Base-by-base conservation (phyloP, 2,797 vertebrate species). In the Catharus ustulatus region DNA sequence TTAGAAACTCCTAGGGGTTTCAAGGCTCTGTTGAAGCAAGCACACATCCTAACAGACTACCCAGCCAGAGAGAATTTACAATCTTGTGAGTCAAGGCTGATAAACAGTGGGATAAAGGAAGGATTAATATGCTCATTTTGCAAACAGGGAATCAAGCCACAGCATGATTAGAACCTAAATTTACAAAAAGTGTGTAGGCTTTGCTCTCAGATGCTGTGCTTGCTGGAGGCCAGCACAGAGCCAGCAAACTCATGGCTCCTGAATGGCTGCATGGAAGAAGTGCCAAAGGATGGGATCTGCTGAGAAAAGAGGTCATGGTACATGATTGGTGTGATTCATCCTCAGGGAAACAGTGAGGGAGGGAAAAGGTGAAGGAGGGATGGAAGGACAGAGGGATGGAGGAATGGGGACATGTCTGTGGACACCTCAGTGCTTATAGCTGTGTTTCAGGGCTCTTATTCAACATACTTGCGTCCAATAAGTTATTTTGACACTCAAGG, bases 111-210 rank as follows among this genome's bases (percentile, higher is more conserved):
- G 92, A 81, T 93, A 94, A 94, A 91, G 55, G 59, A 82, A 73
- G 83, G 71, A 93, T 96, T 96, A 86, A 88, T 84, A 85, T 34
- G 22, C 71, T 95, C 64, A 61, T 93, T 96, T 95, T 86, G 45
- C 63, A 90, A 92, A 71, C 42, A 81, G 19, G 20, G 66, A 88
- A 78, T 72, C 42, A 80, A 96, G 69, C 63, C 87, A 77, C 34
- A 54, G 34, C 3, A 26, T 55, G 63, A 91, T 86, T 90, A 64
- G 58, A 67, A 73, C 74, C 80, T 79, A 59, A 79, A 93, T 88
- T 86, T 84, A 57, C 42, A 59, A 73, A 86, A 82, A 63, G 23
- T 20, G 32, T 61, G 21, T 26, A 82, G 45, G 55, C 40, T 86
- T 81, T 89, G 26, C 57, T 87, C 32, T 87, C 72, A 81, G 74